A percentile compares a stretch with the other conserved stretches of the same genome.
phyloP scores from a whole-genome alignment of 2,888 invertebrate genomes.

The Gortyna flavago region DNA sequence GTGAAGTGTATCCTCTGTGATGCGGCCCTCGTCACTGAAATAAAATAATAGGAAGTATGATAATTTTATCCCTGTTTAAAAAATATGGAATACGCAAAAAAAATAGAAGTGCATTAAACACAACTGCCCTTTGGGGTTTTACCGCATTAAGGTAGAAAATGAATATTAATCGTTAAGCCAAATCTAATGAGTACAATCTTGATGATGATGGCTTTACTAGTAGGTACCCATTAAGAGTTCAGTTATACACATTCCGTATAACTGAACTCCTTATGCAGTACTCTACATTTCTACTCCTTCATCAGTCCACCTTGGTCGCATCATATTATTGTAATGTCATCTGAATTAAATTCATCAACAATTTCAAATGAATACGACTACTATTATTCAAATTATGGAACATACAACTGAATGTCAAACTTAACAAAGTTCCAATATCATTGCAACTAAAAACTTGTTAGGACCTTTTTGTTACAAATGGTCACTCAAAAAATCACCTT shows the following conservation, averaged over 20 bases:
- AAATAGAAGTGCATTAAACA: too few species aligned
- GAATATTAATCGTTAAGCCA: neutral
- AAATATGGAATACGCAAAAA: neutral
- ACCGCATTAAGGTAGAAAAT: neutral
- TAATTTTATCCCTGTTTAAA: neutral
- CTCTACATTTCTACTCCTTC: neutral
- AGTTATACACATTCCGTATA: neutral
- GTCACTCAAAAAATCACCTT: neutral
- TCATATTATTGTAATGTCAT: neutral
- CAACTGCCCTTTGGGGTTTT: too few species aligned
- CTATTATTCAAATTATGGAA: too few species aligned
- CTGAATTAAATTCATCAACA: neutral
- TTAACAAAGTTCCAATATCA: too few species aligned
- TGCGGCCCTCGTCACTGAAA: slow-evolving; percentile 50
- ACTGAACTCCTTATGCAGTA: too few species aligned
- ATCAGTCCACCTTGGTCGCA: too few species aligned
- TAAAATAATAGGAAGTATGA: neutral
- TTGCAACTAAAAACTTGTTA: too few species aligned
- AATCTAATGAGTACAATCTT: neutral
- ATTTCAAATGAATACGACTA: neutral
- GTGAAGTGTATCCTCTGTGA: slow-evolving; percentile 26
- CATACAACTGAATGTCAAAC: too few species aligned
- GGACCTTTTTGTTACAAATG: neutral
- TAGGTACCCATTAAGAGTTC: neutral
- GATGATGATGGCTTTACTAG: neutral